Conservation (phyloP, 2,113 vertebrate genomes). For the Callocephalon fimbriatum region DNA sequence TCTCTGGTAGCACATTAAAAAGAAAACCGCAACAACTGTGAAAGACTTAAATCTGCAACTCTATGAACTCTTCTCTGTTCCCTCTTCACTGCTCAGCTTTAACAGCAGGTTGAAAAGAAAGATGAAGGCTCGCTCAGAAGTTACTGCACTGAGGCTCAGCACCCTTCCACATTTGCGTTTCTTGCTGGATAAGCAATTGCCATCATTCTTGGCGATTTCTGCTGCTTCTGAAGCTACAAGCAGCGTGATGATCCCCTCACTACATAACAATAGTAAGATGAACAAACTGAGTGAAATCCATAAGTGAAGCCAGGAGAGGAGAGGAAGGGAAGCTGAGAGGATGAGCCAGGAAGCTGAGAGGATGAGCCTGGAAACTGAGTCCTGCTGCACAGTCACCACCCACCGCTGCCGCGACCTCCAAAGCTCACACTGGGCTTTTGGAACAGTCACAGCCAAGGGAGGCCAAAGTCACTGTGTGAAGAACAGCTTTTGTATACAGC, state of each 20-base stretch:
- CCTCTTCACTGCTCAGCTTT: not conserved
- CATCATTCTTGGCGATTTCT: not conserved
- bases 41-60: not conserved
- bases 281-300: not conserved
- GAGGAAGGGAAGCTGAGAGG: not conserved
- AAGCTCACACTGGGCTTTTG: not conserved
- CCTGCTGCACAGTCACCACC: not conserved
- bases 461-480: not conserved
- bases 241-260: not conserved
- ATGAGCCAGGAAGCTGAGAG: not conserved
- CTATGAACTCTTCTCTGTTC: not conserved
- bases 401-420: not conserved
- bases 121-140: not conserved
- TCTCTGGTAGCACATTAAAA: not conserved
- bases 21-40: not conserved
- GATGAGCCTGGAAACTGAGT: not conserved
- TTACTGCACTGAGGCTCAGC: not conserved
- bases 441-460: not conserved
- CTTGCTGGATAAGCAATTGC: not conserved
- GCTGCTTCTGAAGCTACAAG: not conserved
- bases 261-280: rapidly evolving
- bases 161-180: not conserved
- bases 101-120: not conserved
- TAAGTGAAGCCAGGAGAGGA: not conserved
- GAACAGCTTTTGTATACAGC: not conserved